Evolutionary conservation across 2,113 vertebrate genomes (phyloP).

Genomic region (Catharus fuscescens): DNA sequence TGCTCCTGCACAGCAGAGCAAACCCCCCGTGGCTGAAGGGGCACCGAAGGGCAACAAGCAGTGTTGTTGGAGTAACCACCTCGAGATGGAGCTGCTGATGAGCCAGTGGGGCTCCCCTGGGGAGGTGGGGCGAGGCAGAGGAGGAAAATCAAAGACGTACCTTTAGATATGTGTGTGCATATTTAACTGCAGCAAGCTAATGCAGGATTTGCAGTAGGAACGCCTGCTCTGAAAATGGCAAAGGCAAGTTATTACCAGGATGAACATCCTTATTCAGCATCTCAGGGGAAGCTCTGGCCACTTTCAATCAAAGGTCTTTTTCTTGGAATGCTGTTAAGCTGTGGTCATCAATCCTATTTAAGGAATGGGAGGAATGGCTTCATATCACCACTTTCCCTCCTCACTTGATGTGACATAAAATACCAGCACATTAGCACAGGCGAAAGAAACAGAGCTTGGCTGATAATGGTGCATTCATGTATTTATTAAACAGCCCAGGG

Average conservation of each 20-base stretch:
- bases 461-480: background rate
- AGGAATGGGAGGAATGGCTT: background rate
- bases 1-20: background rate
- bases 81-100: background rate
- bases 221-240: background rate
- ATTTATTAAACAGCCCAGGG: background rate
- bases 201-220: background rate
- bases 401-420: background rate
- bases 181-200: background rate
- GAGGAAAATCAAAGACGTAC: background rate
- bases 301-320: background rate
- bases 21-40: background rate
- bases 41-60: background rate
- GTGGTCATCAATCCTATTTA: conserved; percentile 7
- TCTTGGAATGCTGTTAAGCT: conserved; percentile 3
- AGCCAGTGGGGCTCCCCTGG: background rate
- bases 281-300: background rate
- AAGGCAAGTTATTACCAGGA: background rate
- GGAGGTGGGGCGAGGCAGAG: background rate
- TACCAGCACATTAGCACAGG: background rate
- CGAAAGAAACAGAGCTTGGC: background rate
- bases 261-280: background rate
- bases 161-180: background rate
- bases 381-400: background rate
- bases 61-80: background rate